Percentiles rank a stretch among this genome's conserved stretches.
phyloP scores from a whole-genome alignment of 2,888 invertebrate genomes.

The Agriopis marginaria region DNA sequence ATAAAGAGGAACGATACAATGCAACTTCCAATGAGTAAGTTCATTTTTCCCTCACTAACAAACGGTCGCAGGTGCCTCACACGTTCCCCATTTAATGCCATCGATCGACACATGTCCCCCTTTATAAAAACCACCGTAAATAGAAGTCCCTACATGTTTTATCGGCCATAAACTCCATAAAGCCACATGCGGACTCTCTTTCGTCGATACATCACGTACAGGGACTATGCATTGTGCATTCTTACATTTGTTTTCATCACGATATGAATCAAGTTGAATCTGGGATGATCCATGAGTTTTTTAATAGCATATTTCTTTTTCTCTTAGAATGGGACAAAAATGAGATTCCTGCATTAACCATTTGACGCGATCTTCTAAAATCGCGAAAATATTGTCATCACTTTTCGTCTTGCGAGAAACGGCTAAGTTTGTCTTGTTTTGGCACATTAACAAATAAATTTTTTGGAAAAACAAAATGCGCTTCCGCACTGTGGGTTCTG shows the following conservation, averaged over 20 bases:
- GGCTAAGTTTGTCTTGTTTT: too few relatives aligned
- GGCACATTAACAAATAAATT: too few relatives aligned
- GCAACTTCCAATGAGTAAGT: slow-evolving; percentile 29
- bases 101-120: slow-evolving; percentile 64
- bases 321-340: background rate
- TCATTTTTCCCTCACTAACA: slow-evolving; percentile 29
- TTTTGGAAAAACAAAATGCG: too few relatives aligned
- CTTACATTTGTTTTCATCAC: slow-evolving; percentile 46
- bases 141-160: slow-evolving; percentile 77
- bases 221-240: slow-evolving; percentile 46
- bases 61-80: slow-evolving; percentile 61
- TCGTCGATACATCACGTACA: slow-evolving; percentile 73
- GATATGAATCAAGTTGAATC: slow-evolving; percentile 45
- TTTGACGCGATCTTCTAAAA: too few relatives aligned
- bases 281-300: background rate
- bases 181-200: slow-evolving; percentile 72
- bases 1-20: background rate
- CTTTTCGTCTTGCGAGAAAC: too few relatives aligned
- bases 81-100: slow-evolving; percentile 68
- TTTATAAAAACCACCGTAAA: slow-evolving; percentile 75
- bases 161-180: slow-evolving; percentile 82
- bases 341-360: too few relatives aligned
- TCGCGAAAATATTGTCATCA: too few relatives aligned
- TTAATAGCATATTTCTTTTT: background rate
- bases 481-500: too few relatives aligned